These are phyloP conservation scores for Parasteatoda lunata DNA, from an alignment of 2,888 invertebrate species.

Conservation along the genomic window DNA sequence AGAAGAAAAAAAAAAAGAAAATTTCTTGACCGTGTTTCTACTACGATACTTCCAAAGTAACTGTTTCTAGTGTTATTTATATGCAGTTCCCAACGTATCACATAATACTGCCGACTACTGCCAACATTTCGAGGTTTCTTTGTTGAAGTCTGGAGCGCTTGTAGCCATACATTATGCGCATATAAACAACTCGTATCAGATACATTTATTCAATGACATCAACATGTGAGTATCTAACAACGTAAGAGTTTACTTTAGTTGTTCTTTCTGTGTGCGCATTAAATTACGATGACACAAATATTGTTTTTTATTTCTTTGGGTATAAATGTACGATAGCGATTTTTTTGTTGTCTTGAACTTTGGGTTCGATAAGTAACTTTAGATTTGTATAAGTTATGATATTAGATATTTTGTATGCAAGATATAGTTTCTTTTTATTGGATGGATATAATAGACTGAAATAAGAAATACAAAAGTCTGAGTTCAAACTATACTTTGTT, in stretches of 20 bases:
- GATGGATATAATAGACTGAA: too few relatives aligned
- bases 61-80: slow-evolving; percentile 2
- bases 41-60: background rate
- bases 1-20: background rate
- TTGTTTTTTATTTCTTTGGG: too few relatives aligned
- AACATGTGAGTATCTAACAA: background rate
- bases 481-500: too few relatives aligned
- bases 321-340: too few relatives aligned
- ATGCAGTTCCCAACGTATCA: background rate
- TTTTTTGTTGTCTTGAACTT: too few relatives aligned
- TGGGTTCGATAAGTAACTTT: too few relatives aligned
- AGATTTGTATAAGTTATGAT: too few relatives aligned
- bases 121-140: background rate
- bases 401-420: too few relatives aligned
- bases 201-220: slow-evolving; percentile 2
- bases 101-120: background rate
- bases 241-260: background rate
- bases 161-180: slow-evolving; percentile 5
- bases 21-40: background rate
- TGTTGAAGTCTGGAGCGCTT: background rate
- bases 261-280: background rate
- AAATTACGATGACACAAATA: too few relatives aligned
- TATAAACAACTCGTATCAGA: slow-evolving; percentile 3
- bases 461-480: too few relatives aligned
- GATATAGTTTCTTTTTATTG: too few relatives aligned